A percentile compares a stretch with the other conserved stretches of the same genome.
These are phyloP conservation scores for Sinohyriopsis cumingii DNA, from an alignment of 2,888 invertebrate species.

Conservation along the genomic window DNA sequence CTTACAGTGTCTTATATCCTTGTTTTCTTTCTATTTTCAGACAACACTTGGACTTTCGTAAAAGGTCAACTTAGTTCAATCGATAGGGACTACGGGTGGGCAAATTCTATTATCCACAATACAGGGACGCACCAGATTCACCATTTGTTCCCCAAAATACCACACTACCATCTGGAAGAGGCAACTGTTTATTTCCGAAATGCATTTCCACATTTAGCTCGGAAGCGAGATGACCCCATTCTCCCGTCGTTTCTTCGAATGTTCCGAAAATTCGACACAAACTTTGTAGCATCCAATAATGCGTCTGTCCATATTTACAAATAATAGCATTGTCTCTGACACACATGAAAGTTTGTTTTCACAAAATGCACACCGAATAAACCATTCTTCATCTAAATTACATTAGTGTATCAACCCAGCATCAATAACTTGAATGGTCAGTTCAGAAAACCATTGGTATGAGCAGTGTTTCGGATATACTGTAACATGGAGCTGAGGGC, in stretches of 20 bases:
- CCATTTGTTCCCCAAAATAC: slow-evolving; percentile 66
- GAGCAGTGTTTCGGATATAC: too few species aligned
- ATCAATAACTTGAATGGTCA: too few species aligned
- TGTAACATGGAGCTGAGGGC: too few species aligned
- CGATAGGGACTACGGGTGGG: slow-evolving; percentile 68
- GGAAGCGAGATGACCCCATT: slow-evolving; percentile 59
- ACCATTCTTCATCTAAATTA: too few species aligned
- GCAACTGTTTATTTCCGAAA: slow-evolving; percentile 62
- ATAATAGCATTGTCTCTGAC: slow-evolving; percentile 9
- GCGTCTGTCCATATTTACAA: slow-evolving; percentile 47
- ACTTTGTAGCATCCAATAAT: slow-evolving; percentile 41
- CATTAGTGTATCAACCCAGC: too few species aligned
- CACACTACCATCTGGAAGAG: slow-evolving; percentile 68
- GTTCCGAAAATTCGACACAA: slow-evolving; percentile 56
- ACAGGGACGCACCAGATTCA: slow-evolving; percentile 69
- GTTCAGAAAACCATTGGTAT: too few species aligned
- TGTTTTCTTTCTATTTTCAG: slow-evolving; percentile 21
- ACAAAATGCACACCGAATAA: too few species aligned
- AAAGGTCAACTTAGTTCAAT: slow-evolving; percentile 68
- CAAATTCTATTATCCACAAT: slow-evolving; percentile 64
- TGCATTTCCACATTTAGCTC: slow-evolving; percentile 58
- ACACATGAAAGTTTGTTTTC: too few species aligned
- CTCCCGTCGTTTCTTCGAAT: slow-evolving; percentile 60
- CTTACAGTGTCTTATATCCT: neutral
- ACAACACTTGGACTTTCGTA: slow-evolving; percentile 64